Base-by-base conservation (phyloP, 2,888 invertebrate species). In the Odontomyia ornata region DNA sequence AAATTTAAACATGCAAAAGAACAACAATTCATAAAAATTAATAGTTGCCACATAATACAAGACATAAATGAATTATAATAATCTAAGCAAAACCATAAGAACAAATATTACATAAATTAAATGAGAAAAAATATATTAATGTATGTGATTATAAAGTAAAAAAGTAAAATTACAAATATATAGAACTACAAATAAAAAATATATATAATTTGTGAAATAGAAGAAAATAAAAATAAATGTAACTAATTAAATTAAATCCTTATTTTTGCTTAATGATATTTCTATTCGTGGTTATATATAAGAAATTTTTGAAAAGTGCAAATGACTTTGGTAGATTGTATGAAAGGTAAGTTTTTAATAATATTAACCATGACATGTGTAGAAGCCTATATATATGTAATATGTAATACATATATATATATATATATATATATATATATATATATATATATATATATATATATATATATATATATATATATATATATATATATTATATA, bases 201-300 rank as follows among this genome's bases (percentile, higher is more conserved):
- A 57, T 73, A 73, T 73, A 73, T 57, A 75, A 75, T 75, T 64
- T 75, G 75, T 75, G 75, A 75, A 76, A 76, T 76, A 76, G 65
- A 76, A 76, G 23, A 67, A 36, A 76, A 76, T 36, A 43, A 60
- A 76, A 76, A 75, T 76, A 76, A 76, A 76, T 76, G 76, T 76
- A 76, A 76, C 76, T 76, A 76, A 76, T 76, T 76, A 76, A 76
- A 76, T 57, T n/a, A n/a, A 75, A 64, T 5, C 7, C 43, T 36
- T 36, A 3, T 36, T 36, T 36, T 9, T 9, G 36, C 9, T 36
- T 36, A n/a, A 36, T 36, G 36, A 36, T 36, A 36, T 5, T 5
- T 36, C 36, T 36, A n/a, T n/a, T n/a, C n/a, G n/a, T n/a, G n/a
- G n/a, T n/a, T n/a, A n/a, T n/a, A n/a, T n/a, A n/a, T n/a, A n/a